phyloP scores from a whole-genome alignment of 2,113 vertebrate species.

The Gracilinanus agilis region DNA sequence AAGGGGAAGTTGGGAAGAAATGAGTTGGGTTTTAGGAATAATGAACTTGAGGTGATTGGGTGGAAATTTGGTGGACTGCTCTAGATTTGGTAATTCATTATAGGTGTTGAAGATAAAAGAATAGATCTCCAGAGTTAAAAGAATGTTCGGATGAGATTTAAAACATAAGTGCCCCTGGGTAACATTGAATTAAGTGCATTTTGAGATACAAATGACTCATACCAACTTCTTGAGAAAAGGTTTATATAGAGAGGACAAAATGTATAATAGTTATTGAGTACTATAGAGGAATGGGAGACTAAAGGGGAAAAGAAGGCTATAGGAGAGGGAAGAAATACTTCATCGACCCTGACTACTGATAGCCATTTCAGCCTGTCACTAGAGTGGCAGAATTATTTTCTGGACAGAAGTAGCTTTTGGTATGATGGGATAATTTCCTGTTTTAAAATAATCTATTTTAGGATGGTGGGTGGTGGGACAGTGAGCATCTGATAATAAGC shows the following conservation, averaged over 20 bases:
- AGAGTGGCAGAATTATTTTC: background rate
- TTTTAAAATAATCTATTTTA: conserved; percentile 7
- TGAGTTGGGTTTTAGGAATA: conserved; percentile 2
- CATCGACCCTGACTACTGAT: background rate
- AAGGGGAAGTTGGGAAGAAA: conserved; percentile 3
- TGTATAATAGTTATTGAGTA: background rate
- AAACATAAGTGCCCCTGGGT: background rate
- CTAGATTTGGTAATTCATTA: conserved; percentile 8
- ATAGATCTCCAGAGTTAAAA: conserved; percentile 15
- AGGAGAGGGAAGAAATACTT: conserved; percentile 9
- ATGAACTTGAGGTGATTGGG: conserved; percentile 24
- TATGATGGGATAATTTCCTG: background rate
- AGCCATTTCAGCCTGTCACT: background rate
- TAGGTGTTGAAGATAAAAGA: conserved; percentile 29
- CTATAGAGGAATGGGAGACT: background rate
- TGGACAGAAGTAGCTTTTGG: background rate
- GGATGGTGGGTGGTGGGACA: background rate
- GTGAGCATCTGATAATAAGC: background rate
- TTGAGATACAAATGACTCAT: background rate
- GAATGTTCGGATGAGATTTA: background rate
- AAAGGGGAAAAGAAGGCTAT: background rate
- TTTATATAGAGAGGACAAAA: background rate
- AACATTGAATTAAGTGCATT: conserved; percentile 2
- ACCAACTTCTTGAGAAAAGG: conserved; percentile 1
- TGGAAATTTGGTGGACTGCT: conserved; percentile 2